Conservation (phyloP, 2,113 vertebrate species). For the Petrocephalus microphthalmus region DNA sequence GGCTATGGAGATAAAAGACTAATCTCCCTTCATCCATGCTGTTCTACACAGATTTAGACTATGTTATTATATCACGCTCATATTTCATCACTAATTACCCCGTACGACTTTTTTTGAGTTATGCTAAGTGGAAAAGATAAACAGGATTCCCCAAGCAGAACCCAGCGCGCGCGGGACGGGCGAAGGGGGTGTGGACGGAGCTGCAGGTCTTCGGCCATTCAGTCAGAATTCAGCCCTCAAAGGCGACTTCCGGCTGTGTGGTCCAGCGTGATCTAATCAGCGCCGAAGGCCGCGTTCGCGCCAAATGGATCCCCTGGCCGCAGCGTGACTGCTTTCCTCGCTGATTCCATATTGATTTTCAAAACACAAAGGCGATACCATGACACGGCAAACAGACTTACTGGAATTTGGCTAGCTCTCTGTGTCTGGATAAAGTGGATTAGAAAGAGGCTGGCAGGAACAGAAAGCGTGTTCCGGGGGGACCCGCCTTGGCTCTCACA, state of each 20-base stretch:
- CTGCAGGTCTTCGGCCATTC: background rate
- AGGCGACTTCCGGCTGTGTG: background rate
- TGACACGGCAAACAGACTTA: background rate
- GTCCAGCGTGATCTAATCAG: background rate
- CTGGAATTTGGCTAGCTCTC: background rate
- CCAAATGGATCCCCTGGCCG: background rate
- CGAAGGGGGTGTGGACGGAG: background rate
- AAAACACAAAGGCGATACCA: background rate
- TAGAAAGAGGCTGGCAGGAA: background rate
- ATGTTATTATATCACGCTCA: background rate
- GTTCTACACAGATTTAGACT: background rate
- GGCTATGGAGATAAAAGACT: background rate
- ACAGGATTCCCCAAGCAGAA: background rate
- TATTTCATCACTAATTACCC: constrained; percentile 11
- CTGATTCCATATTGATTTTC: background rate
- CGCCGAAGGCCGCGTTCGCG: background rate
- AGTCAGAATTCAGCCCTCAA: background rate
- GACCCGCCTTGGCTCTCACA: background rate
- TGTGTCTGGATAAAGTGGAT: constrained; percentile 7
- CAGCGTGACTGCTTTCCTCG: background rate
- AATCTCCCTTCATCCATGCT: background rate
- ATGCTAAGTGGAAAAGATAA: background rate
- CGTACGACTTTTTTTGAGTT: background rate
- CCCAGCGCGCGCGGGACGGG: background rate
- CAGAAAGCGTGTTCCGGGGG: too few relatives aligned